phyloP scores from a whole-genome alignment of 1,140 invertebrate genomes.

The Physella acuta region DNA sequence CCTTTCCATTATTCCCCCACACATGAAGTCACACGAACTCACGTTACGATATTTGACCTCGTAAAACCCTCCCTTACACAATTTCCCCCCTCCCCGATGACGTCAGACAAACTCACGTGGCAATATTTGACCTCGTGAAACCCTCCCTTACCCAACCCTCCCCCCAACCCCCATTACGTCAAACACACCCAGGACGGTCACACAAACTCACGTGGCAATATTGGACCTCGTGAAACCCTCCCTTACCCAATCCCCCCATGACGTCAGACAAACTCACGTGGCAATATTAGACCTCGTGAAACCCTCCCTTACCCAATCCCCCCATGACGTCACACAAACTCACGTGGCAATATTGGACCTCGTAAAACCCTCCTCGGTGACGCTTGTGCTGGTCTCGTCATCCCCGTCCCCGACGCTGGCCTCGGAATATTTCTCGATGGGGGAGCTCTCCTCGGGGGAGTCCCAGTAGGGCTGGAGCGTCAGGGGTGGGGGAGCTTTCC shows the following conservation, averaged over 20 bases:
- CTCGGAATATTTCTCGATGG: constrained; percentile 33
- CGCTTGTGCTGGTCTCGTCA: constrained; percentile 38
- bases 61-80: constrained; percentile 45
- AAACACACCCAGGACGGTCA: too few relatives aligned
- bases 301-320: too few relatives aligned
- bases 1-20: too few relatives aligned
- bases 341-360: constrained; percentile 49
- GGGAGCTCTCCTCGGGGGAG: constrained; percentile 42
- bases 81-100: too few relatives aligned
- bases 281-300: constrained; percentile 47
- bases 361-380: constrained; percentile 45
- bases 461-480: constrained; percentile 43
- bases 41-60: constrained; percentile 47
- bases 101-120: too few relatives aligned
- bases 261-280: constrained; percentile 33
- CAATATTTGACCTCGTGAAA: too few relatives aligned
- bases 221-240: too few relatives aligned
- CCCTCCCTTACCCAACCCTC: too few relatives aligned
- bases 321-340: not conserved
- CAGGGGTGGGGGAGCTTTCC: constrained; percentile 40
- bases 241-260: too few relatives aligned
- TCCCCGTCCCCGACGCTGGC: constrained; percentile 41
- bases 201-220: too few relatives aligned
- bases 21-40: too few relatives aligned
- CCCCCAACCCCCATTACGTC: too few relatives aligned